phyloP scores from a whole-genome alignment of 1,140 invertebrate genomes.

The Elymnias hypermnestra region DNA sequence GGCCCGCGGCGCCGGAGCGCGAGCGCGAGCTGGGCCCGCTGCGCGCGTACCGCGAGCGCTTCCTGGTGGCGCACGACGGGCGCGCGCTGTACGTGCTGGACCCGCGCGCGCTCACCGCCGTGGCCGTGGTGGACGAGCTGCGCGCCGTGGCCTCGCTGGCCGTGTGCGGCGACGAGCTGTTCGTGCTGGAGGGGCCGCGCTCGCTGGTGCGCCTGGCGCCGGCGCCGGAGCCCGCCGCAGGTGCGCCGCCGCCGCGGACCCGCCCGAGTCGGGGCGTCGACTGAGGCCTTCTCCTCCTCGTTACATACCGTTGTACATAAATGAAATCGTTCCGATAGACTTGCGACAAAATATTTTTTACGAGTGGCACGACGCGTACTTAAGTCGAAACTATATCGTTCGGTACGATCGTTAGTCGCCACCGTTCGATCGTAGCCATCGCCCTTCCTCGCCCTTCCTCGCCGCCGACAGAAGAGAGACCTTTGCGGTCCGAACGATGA shows the following conservation, averaged over 20 bases:
- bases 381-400: too few species aligned
- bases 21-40: conserved; percentile 83
- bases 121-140: conserved; percentile 70
- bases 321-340: too few species aligned
- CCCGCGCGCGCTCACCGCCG: conserved; percentile 77
- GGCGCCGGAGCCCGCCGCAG: conserved; percentile 54
- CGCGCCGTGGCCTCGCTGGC: conserved; percentile 81
- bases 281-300: too few species aligned
- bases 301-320: too few species aligned
- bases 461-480: too few species aligned
- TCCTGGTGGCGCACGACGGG: conserved; percentile 85
- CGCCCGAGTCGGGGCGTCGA: too few species aligned
- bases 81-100: conserved; percentile 85
- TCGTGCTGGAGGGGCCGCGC: conserved; percentile 83
- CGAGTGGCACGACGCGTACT: too few species aligned
- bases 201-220: conserved; percentile 81
- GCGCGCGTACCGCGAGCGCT: conserved; percentile 81
- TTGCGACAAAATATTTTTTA: too few species aligned
- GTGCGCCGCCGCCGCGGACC: conserved; percentile 39
- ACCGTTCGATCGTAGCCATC: too few species aligned
- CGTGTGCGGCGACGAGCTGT: conserved; percentile 86
- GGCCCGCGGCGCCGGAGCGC: conserved; percentile 59
- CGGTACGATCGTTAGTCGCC: too few species aligned
- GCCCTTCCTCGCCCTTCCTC: too few species aligned
- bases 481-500: too few species aligned